These are phyloP conservation scores for Mola mola DNA, from an alignment of 2,113 vertebrate genomes.

Conservation along the genomic window DNA sequence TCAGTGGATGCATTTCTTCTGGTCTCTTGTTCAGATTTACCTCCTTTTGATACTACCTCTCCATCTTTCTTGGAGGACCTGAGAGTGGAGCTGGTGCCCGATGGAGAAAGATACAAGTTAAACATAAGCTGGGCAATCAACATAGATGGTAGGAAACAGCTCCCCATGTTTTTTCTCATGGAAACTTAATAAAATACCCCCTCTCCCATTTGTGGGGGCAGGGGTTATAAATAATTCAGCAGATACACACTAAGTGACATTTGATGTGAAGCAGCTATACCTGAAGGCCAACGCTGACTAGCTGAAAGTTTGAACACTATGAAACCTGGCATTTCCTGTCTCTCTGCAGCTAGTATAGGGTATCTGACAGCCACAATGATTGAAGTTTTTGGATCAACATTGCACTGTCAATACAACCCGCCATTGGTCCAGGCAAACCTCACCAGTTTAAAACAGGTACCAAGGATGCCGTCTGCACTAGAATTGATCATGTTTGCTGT, in stretches of 20 bases:
- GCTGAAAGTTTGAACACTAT: too few relatives aligned
- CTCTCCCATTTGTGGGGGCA: too few relatives aligned
- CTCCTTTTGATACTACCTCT: accelerated
- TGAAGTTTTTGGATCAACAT: accelerated
- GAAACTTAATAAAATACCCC: too few relatives aligned
- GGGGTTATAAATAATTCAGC: too few relatives aligned
- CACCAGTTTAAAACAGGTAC: conserved; percentile 47
- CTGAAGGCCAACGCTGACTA: too few relatives aligned
- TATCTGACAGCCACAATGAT: conserved; percentile 41
- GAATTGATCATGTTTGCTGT: too few relatives aligned
- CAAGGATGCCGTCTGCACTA: background rate
- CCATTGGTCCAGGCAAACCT: background rate
- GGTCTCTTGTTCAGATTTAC: conserved; percentile 20
- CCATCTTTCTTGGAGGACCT: conserved; percentile 70
- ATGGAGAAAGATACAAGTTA: conserved; percentile 15
- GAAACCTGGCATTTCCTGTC: too few relatives aligned
- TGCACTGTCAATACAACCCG: conserved; percentile 58
- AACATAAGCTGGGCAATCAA: conserved; percentile 84
- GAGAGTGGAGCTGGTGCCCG: conserved; percentile 27
- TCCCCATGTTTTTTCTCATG: background rate
- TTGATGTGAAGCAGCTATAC: too few relatives aligned
- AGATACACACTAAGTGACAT: too few relatives aligned
- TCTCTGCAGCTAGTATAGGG: conserved; percentile 54
- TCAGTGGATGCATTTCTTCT: too few relatives aligned
- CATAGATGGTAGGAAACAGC: conserved; percentile 75